Base-by-base conservation (phyloP, 2,888 invertebrate species). In the Phymatocera aterrima region DNA sequence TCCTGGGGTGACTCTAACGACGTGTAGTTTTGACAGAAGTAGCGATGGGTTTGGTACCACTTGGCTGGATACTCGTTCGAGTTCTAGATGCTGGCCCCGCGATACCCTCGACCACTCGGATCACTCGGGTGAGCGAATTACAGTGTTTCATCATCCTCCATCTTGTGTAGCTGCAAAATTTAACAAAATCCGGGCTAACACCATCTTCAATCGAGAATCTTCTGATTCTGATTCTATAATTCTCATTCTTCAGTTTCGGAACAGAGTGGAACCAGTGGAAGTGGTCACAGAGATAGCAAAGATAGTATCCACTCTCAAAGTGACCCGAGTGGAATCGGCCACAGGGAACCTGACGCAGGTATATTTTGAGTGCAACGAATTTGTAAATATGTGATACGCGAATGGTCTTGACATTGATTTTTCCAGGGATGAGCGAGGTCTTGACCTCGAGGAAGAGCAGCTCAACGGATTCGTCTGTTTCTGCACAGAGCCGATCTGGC, bases 391-490 rank as follows among this genome's bases (percentile, higher is more conserved):
- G n/a, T 8, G 28, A 68, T n/a, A 5, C 21, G 12, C 2, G 12
- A 8, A 18, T 3, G n/a, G 3, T 51, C 34, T 4, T 2, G 6
- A 28, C 43, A 24, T 28, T 37, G 2, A 34, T 72, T 54, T 64
- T 79, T 78, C 21, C 64, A 88, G 87, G 86, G 70, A 83, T 85
- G 15, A 79, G 84, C 28, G 90, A 90, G 77, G 81, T 85, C 46
- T 84, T 92, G 80, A 91, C 92, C 15, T 93, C 93, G 31, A 91
- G 93, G 31, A 93, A 93, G 87, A 93, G 92, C 86, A 93, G 93
- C 82, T 93, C 93, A 0, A 93, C 93, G 4, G 93, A 93, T 80
- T 93, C 93, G 46, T 93, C 93, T 85, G 88, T 93, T 46, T 93
- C 93, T 3, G 92, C 92, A 46, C 93, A 93, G 82, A 93, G 93